Base-by-base conservation (phyloP, 92 coral and sea anemone species). In the Siderastrea siderea region DNA sequence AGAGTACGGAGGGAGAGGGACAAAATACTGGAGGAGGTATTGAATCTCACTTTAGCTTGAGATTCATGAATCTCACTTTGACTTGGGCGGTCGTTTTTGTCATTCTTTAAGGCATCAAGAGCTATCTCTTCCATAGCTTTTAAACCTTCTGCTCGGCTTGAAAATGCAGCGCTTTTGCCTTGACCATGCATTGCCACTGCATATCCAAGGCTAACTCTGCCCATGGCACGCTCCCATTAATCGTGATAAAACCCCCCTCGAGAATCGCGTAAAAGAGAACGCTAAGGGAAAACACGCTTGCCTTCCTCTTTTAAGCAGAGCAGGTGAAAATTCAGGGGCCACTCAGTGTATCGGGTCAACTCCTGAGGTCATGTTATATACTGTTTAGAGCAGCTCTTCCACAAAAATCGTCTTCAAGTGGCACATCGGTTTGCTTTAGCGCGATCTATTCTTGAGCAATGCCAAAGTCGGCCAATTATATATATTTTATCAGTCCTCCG, bases 381-480 rank as follows among this genome's bases (percentile, higher is more conserved):
- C 26, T 5, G 55, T 13, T 63, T 86, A 57, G 86, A 70, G 17
- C 65, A 46, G 44, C 26, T 79, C 80, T 50, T 48, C 73, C 62
- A 49, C 0, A 26, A 26, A 9, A 79, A 15, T 44, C 62, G 19
- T 38, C 49, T 47, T 79, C 76, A n/a, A 43, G 7, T 85, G 48
- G 71, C 69, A 6, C 50, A 45, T 67, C 52, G 47, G 48, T 64
- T 74, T 53, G 82, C 19, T 66, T 85, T 67, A 90, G 74, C 64
- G 88, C 66, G 57, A 74, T 73, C 74, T 17, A 84, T 15, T 72
- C 73, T 90, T 68, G 90, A 43, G 95, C 77, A 26, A 95, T 76
- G n/a, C 98, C 96, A 77, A 91, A 95, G 71, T 95, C 98, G 9
- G 90, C 88, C 70, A 95, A 66, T 72, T 95, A 93, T 4, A 90